These are phyloP conservation scores for Ypsolopha sequella DNA, from an alignment of 2,888 invertebrate species.

Conservation along the genomic window DNA sequence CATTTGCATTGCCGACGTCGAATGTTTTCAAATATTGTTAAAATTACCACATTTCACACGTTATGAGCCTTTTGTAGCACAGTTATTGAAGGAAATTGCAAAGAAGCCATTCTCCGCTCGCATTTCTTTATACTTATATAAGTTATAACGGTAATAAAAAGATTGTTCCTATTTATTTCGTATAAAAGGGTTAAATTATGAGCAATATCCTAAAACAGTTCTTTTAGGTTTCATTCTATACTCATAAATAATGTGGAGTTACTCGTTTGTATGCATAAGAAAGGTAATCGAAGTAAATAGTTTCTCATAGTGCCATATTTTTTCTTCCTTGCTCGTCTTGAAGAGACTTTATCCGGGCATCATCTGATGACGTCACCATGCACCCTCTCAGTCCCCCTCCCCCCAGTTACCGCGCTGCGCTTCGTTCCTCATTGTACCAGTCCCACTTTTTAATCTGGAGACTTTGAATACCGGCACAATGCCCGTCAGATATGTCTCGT, in stretches of 20 bases:
- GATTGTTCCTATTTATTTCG: too few species aligned
- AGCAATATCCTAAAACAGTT: too few species aligned
- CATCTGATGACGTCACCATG: slow-evolving; percentile 32
- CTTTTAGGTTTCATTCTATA: too few species aligned
- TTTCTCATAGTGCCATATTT: too few species aligned
- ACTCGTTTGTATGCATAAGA: too few species aligned
- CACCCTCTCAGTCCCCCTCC: slow-evolving; percentile 29
- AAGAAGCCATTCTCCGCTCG: slow-evolving; percentile 9
- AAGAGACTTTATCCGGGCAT: slow-evolving; percentile 25
- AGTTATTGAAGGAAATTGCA: slow-evolving; percentile 16
- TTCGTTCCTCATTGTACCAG: slow-evolving; percentile 39
- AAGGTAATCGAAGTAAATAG: too few species aligned
- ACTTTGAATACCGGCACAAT: slow-evolving; percentile 60
- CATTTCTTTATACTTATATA: slow-evolving; percentile 6
- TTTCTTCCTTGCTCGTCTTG: slow-evolving; percentile 3
- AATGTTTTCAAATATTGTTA: slow-evolving; percentile 36
- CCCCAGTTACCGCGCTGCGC: slow-evolving; percentile 13
- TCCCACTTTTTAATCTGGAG: slow-evolving; percentile 63
- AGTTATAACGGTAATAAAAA: background rate
- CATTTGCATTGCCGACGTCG: slow-evolving; percentile 21
- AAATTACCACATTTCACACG: slow-evolving; percentile 32
- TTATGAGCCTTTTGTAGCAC: slow-evolving; percentile 19
- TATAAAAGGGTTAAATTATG: too few species aligned
- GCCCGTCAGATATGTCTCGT: slow-evolving; percentile 40
- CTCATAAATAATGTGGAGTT: too few species aligned